Conservation (phyloP, 2,797 vertebrate genomes). For the Miichthys miiuy region DNA sequence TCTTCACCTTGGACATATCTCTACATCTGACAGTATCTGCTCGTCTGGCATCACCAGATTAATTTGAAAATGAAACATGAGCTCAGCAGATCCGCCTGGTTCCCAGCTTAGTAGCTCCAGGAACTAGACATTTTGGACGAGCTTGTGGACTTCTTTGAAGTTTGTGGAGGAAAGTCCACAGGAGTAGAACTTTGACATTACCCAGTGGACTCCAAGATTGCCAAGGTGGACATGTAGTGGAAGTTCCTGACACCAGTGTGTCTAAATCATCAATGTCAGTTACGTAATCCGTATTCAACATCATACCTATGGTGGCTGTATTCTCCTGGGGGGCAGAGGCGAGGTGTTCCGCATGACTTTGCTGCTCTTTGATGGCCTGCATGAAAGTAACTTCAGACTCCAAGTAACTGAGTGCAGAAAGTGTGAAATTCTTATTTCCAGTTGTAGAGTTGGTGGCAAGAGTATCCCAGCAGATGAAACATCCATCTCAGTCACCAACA, state of each 20-base stretch:
- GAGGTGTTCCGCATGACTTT: constrained; percentile 44
- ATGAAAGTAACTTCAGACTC: constrained; percentile 46
- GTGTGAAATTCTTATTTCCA: constrained; percentile 48
- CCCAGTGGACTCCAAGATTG: constrained; percentile 1
- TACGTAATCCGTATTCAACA: constrained; percentile 48
- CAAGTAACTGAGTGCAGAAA: constrained; percentile 10
- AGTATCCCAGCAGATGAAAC: constrained; percentile 16
- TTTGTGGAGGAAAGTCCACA: background rate
- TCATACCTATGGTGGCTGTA: constrained; percentile 31
- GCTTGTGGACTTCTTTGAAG: background rate
- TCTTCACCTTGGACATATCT: background rate
- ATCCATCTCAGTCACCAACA: constrained; percentile 8
- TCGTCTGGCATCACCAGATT: no score
- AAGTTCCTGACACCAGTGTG: constrained; percentile 23
- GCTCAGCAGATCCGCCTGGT: no score
- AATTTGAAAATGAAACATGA: no score
- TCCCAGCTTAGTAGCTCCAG: background rate
- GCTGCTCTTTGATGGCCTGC: constrained; percentile 46
- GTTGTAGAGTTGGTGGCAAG: constrained; percentile 10
- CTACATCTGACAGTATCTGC: background rate
- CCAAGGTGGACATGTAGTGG: constrained; percentile 13
- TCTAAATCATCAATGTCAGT: constrained; percentile 44
- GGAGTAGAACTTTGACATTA: constrained; percentile 11
- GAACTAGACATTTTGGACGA: background rate
- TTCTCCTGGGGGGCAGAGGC: constrained; percentile 23